phyloP scores from a whole-genome alignment of 2,888 invertebrate species.

The Rhagium mordax region DNA sequence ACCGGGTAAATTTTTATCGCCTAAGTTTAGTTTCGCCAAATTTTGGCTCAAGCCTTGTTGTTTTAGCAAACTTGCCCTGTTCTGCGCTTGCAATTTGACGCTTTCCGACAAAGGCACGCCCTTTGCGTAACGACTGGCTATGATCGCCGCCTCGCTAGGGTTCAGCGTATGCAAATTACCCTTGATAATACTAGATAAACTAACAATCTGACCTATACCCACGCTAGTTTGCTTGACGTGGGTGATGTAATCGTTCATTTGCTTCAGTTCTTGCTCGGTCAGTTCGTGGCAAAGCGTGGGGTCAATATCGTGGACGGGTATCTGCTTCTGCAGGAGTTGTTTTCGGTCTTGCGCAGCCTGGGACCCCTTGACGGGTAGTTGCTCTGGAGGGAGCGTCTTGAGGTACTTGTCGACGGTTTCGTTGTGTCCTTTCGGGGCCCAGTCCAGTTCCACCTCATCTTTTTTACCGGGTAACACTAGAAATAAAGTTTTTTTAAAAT shows the following conservation, averaged over 20 bases:
- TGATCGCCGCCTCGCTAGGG: constrained; percentile 56
- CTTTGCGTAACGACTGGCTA: constrained; percentile 58
- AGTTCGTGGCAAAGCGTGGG: constrained; percentile 74
- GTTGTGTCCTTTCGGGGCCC: constrained; percentile 67
- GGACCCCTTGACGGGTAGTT: constrained; percentile 87
- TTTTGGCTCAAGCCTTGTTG: constrained; percentile 30
- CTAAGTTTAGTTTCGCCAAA: constrained; percentile 41
- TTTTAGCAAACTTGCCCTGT: constrained; percentile 41
- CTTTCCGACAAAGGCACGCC: constrained; percentile 62
- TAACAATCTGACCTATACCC: constrained; percentile 66
- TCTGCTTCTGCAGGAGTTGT: constrained; percentile 86
- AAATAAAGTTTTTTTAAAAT: no score
- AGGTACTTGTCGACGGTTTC: constrained; percentile 68
- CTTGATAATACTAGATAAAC: constrained; percentile 54
- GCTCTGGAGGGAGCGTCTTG: constrained; percentile 76
- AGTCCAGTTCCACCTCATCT: constrained; percentile 68
- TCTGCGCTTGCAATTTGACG: constrained; percentile 58
- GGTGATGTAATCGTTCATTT: constrained; percentile 69
- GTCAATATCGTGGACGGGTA: constrained; percentile 89
- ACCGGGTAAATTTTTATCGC: constrained; percentile 33
- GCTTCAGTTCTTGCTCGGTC: constrained; percentile 67
- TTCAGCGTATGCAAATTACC: constrained; percentile 49
- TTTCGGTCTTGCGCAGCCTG: constrained; percentile 85
- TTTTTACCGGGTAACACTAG: constrained; percentile 66
- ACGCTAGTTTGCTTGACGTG: constrained; percentile 67